Evolutionary conservation across 2,888 invertebrate genomes (phyloP).

Genomic region (Apamea anceps): DNA sequence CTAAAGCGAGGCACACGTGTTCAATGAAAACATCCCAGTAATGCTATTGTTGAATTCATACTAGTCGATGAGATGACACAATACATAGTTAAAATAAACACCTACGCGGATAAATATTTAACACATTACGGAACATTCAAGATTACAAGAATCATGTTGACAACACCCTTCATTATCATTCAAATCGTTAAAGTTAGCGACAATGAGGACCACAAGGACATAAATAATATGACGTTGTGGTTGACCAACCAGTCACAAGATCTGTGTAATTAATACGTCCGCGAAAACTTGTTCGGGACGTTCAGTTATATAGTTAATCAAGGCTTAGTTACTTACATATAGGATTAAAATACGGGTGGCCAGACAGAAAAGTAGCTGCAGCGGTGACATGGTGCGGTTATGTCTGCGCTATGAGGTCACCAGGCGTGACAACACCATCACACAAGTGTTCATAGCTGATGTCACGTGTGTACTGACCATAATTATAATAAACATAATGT

Average conservation of each 20-base stretch:
- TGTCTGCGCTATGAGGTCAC: conserved; percentile 72
- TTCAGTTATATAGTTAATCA: conserved; percentile 48
- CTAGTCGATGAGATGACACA: conserved; percentile 54
- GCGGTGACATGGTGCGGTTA: conserved; percentile 55
- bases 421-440: conserved; percentile 67
- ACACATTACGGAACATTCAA: conserved; percentile 28
- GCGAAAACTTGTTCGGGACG: conserved; percentile 48
- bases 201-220: conserved; percentile 38
- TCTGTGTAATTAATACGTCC: conserved; percentile 51
- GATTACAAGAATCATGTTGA: conserved; percentile 9
- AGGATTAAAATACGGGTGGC: conserved; percentile 68
- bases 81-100: conserved; percentile 52
- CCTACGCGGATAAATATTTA: conserved; percentile 37
- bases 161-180: conserved; percentile 4
- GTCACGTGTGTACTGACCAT: conserved; percentile 72
- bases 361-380: conserved; percentile 68
- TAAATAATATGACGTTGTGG: conserved; percentile 51
- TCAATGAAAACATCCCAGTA: conserved; percentile 64
- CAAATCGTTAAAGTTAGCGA: conserved; percentile 18
- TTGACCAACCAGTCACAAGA: conserved; percentile 60
- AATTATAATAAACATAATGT: conserved; percentile 28
- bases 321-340: conserved; percentile 69
- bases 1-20: conserved; percentile 54
- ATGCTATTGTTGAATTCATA: conserved; percentile 60
- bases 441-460: conserved; percentile 78